Evolutionary conservation across 2,797 vertebrate genomes (phyloP).

Genomic region (Philypnodon macrostomus): DNA sequence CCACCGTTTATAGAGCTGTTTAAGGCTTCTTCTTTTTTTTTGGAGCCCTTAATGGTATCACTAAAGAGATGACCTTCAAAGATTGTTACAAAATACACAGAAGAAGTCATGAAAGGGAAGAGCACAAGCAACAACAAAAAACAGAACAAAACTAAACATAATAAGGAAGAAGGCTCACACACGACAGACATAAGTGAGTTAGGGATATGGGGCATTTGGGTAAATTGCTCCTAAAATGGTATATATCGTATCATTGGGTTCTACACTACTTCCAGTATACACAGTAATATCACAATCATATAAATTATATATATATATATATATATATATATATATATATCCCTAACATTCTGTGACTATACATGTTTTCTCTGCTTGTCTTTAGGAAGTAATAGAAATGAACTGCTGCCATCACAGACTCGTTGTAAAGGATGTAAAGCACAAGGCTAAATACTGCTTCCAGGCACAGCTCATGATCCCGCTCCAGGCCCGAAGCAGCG

Average conservation of each 20-base stretch:
- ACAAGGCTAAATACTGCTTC: constrained; percentile 65
- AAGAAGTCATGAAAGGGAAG: constrained; percentile 28
- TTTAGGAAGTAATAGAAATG: constrained; percentile 59
- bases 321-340: too few species aligned
- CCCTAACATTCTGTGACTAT: too few species aligned
- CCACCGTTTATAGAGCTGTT: too few species aligned
- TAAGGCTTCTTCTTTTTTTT: too few species aligned
- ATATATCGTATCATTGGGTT: too few species aligned
- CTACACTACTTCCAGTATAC: too few species aligned
- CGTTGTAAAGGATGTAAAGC: constrained; percentile 47
- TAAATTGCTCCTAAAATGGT: too few species aligned
- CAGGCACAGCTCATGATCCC: constrained; percentile 59
- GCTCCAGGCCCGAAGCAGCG: constrained; percentile 55
- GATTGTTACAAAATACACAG: constrained; percentile 33
- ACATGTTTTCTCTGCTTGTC: neutral
- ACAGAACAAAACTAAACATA: neutral
- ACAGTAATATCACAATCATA: too few species aligned
- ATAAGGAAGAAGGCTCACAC: neutral
- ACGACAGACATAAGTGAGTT: too few species aligned
- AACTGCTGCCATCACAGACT: constrained; percentile 49
- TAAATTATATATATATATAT: too few species aligned
- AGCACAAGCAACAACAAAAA: neutral
- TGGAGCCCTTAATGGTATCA: neutral
- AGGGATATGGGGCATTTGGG: too few species aligned
- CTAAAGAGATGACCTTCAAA: too few species aligned